These are phyloP conservation scores for Platysternon megacephalum DNA, from an alignment of 2,113 vertebrate species.

Conservation along the genomic window DNA sequence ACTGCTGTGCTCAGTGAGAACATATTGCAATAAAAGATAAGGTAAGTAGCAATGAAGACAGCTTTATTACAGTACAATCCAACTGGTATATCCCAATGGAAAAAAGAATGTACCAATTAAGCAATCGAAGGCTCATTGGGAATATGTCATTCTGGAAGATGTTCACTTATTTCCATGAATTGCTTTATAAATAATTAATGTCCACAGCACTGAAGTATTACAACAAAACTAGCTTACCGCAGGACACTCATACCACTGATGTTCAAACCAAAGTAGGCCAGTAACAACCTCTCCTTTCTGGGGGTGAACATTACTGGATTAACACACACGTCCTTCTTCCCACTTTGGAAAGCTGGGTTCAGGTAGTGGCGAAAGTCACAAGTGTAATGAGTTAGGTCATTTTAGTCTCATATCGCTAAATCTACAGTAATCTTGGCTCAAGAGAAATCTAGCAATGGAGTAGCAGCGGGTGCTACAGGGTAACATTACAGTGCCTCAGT, in stretches of 20 bases:
- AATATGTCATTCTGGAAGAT: neutral
- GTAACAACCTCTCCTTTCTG: neutral
- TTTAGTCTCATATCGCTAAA: neutral
- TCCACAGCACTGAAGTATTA: neutral
- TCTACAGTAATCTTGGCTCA: neutral
- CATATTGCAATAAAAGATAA: neutral
- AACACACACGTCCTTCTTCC: neutral
- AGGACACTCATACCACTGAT: neutral
- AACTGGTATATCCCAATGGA: neutral
- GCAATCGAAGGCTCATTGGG: neutral
- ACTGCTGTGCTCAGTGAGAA: neutral
- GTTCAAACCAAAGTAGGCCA: neutral
- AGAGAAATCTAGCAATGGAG: neutral
- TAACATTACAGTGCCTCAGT: neutral
- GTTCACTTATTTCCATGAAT: neutral
- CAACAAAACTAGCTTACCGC: neutral
- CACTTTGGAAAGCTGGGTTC: neutral
- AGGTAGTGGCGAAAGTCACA: neutral
- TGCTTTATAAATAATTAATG: neutral
- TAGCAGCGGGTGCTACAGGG: neutral
- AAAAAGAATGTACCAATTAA: neutral
- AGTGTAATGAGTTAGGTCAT: neutral
- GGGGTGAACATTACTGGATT: neutral
- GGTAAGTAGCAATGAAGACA: neutral
- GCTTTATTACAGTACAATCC: neutral